These are phyloP conservation scores for Patella vulgata DNA, from an alignment of 1,140 invertebrate species.

Conservation along the genomic window DNA sequence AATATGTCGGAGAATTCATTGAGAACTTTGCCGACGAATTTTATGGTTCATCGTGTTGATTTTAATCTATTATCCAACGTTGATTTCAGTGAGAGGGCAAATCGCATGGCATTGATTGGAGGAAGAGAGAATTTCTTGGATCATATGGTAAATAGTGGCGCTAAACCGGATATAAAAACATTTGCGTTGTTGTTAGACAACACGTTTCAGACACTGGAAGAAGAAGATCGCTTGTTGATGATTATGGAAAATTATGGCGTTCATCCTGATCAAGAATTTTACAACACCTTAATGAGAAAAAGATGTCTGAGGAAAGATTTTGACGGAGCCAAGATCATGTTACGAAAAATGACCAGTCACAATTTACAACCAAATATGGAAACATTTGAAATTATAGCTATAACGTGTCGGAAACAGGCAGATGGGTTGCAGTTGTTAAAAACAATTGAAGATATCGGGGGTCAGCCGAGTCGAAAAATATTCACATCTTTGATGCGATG, in stretches of 20 bases:
- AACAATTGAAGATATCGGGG: slow-evolving; percentile 72
- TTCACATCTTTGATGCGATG: slow-evolving; percentile 76
- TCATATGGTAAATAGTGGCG: slow-evolving; percentile 75
- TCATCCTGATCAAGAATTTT: slow-evolving; percentile 81
- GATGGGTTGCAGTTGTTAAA: slow-evolving; percentile 74
- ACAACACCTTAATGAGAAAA: slow-evolving; percentile 86
- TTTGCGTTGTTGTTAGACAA: slow-evolving; percentile 80
- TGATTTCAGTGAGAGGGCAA: slow-evolving; percentile 23
- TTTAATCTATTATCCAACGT: not conserved
- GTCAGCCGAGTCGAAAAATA: slow-evolving; percentile 77
- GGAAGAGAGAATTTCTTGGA: slow-evolving; percentile 79
- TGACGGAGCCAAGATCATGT: slow-evolving; percentile 74
- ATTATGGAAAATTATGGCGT: slow-evolving; percentile 73
- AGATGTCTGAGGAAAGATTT: slow-evolving; percentile 76
- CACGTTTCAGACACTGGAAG: slow-evolving; percentile 73
- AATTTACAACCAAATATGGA: slow-evolving; percentile 78
- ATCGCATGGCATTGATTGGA: slow-evolving; percentile 79
- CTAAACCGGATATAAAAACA: slow-evolving; percentile 81
- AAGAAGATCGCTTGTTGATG: slow-evolving; percentile 75
- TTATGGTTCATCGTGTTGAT: no score
- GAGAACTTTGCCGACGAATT: no score
- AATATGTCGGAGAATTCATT: no score
- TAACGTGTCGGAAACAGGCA: slow-evolving; percentile 75
- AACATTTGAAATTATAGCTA: slow-evolving; percentile 86
- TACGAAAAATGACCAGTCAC: slow-evolving; percentile 73